A percentile compares a stretch with the other conserved stretches of the same genome.
Conservation (phyloP, 2,113 vertebrate genomes). For the Tamias sibiricus region DNA sequence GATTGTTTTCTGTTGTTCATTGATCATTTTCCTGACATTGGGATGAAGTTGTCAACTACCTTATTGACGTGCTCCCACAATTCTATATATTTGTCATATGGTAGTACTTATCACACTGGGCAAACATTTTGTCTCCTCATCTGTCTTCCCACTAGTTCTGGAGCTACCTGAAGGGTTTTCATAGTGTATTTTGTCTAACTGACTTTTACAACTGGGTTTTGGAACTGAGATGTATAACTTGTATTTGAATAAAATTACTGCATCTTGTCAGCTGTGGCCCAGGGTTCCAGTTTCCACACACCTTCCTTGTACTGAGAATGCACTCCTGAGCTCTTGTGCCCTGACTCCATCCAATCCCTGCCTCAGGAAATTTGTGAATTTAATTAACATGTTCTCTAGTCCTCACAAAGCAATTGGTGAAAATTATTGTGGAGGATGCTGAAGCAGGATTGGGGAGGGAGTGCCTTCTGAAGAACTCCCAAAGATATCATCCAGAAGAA, state of each 20-base stretch:
- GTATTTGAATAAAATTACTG: not conserved
- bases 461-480: not conserved
- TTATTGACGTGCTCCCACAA: not conserved
- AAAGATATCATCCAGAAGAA: not conserved
- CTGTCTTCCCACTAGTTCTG: not conserved
- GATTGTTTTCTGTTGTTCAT: not conserved
- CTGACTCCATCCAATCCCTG: not conserved
- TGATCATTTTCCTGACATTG: not conserved
- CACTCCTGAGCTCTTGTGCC: not conserved
- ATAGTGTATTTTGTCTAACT: not conserved
- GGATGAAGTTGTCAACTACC: not conserved
- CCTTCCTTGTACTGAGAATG: not conserved
- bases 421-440: slow-evolving; percentile 5
- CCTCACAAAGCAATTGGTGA: not conserved
- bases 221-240: not conserved
- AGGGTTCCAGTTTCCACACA: not conserved
- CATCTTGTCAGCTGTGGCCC: not conserved
- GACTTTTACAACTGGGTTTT: not conserved
- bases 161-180: not conserved
- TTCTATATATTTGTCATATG: not conserved
- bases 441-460: not conserved
- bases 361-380: not conserved
- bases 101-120: not conserved
- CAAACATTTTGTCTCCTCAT: not conserved
- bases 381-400: not conserved